These are phyloP conservation scores for Helicoverpa assulta DNA, from an alignment of 2,888 invertebrate species.

Conservation along the genomic window DNA sequence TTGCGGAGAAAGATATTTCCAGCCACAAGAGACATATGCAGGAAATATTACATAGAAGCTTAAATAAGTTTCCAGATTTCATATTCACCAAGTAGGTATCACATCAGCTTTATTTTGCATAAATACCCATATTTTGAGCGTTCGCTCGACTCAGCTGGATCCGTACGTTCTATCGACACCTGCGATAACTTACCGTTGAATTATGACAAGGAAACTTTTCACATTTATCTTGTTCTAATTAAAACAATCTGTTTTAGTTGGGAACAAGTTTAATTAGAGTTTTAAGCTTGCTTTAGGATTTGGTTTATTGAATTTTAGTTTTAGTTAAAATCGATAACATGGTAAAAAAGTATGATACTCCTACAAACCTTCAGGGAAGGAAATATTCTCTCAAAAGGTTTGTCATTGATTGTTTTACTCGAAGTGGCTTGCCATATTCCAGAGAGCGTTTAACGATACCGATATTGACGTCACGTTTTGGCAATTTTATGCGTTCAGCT, in stretches of 20 bases:
- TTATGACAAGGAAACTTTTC: constrained; percentile 72
- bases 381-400: too few relatives aligned
- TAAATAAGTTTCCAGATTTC: not conserved
- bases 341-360: too few relatives aligned
- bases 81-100: not conserved
- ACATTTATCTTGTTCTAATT: constrained; percentile 77
- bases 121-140: constrained; percentile 26
- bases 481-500: not conserved
- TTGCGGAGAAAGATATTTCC: not conserved
- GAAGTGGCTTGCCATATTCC: too few relatives aligned
- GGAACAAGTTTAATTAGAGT: constrained; percentile 72
- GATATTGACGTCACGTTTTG: not conserved
- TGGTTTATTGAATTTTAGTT: constrained; percentile 16
- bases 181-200: constrained; percentile 58
- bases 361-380: too few relatives aligned
- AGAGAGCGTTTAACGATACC: too few relatives aligned
- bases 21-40: not conserved
- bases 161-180: constrained; percentile 51
- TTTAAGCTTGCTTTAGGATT: constrained; percentile 36
- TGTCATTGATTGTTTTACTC: too few relatives aligned
- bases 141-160: constrained; percentile 20
- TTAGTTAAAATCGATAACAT: not conserved
- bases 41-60: constrained; percentile 2
- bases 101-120: constrained; percentile 14
- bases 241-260: constrained; percentile 73